Base-by-base conservation (phyloP, 2,113 vertebrate genomes). In the Regulus satrapa region DNA sequence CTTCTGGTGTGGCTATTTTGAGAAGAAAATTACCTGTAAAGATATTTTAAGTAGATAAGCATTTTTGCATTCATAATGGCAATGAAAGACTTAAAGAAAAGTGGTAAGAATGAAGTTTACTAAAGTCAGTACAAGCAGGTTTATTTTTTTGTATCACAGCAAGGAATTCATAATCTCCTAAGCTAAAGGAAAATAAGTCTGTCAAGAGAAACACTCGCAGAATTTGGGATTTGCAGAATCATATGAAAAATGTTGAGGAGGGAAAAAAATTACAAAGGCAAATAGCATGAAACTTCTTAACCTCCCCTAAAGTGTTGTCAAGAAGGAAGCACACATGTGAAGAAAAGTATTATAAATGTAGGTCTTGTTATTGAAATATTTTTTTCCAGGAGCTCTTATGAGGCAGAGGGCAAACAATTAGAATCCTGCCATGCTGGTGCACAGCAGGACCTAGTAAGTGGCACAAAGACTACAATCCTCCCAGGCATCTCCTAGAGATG, bases 1-100 rank as follows among this genome's bases (percentile, higher is more conserved):
- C 92, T 93, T 84, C 80, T 97, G 92, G 95, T 98, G 98, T 68
- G 58, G 79, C 75, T 97, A 82, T 96, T 96, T 96, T 84, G 79
- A 95, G 88, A 97, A 86, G 88, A 98, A 98, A 98, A 98, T 95
- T 51, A 97, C 97, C 96, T 97, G 93, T 85, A 98, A 97, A 96
- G 64, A 95, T 85, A 58, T 96, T 97, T 94, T 92, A 90, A 97
- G 94, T 74, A 98, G 75, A 88, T 95, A 97, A 96, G 89, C 43
- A 32, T 96, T 98, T 98, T 97, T 98, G 95, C 95, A 97, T 97
- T 94, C 18, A 95, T 97, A 97, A 95, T 91, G 95, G 85, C 72
- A 97, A 95, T 74, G 92, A 91, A 89, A 97, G 77, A 93, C 15
- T 40, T 88, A 93, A 95, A 92, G 74, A 96, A 94, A 96, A 95